Evolutionary conservation across 2,113 vertebrate genomes (phyloP).

Genomic region (Pygoscelis adeliae): DNA sequence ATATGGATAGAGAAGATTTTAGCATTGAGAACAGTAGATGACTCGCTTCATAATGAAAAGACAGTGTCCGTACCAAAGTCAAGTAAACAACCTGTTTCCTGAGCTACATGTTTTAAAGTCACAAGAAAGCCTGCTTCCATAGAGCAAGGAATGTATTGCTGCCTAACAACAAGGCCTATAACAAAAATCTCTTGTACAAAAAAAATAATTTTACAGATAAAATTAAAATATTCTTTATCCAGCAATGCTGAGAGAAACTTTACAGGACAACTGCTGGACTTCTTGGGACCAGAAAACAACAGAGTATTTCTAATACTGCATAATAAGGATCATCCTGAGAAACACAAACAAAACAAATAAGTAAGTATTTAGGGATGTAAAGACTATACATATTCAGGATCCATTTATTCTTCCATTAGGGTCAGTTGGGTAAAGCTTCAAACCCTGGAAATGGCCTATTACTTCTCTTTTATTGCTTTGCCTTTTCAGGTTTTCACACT

Average conservation of each 20-base stretch:
- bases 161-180: background rate
- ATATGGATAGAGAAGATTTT: background rate
- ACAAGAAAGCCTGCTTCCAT: background rate
- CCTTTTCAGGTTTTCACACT: background rate
- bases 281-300: background rate
- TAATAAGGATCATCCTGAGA: background rate
- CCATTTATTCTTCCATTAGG: background rate
- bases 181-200: background rate
- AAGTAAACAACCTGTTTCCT: slow-evolving; percentile 18
- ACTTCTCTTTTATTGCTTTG: background rate
- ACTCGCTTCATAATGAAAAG: background rate
- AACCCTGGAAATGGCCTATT: background rate
- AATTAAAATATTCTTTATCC: background rate
- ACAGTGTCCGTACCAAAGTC: background rate
- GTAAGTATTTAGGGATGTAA: background rate
- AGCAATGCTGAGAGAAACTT: background rate
- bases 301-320: background rate
- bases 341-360: background rate
- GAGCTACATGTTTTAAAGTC: background rate
- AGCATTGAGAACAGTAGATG: background rate
- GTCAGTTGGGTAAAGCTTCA: background rate
- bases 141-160: background rate
- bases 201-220: background rate
- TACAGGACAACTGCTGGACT: background rate
- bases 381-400: rapidly evolving